Evolutionary conservation across 2,888 invertebrate species (phyloP), one percentile per base, ranked within the genome.

Genomic region (Nasonia oneida): DNA sequence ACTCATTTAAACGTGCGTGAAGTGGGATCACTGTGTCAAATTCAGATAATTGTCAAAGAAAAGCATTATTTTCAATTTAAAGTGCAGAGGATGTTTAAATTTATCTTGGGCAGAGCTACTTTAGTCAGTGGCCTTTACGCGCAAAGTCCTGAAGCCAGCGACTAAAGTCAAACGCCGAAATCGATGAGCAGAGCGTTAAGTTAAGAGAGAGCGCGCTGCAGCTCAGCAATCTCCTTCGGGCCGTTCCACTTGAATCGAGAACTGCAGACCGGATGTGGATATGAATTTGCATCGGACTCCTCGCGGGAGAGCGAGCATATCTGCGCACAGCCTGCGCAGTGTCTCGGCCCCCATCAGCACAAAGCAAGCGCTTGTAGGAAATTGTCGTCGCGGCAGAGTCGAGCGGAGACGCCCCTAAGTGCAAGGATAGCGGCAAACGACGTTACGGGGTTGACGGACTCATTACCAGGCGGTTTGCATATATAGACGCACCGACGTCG

Each of bases 391-490:
- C 57, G 80, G 18, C 50, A n/a, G 33, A 39, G 67, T 37, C 18
- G 6, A 70, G 39, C 64, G 23, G 33, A 18, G 77, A 12, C 64
- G 15, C 57, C 64, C 70, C 91, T 91, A 92, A 92, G 92, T 92
- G 91, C 92, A 91, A 92, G 92, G 92, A 92, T 91, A 91, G 90
- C 91, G 90, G 89, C 90, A 92, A 92, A 93, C 91, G 91, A 92
- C 91, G 91, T 93, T 92, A 92, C 90, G 89, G 91, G 92, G 92
- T 93, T 93, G 93, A 93, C 92, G 93, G 91, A 93, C 93, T 93
- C 93, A 92, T 93, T 93, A 93, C 91, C 89, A 90, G 15, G n/a
- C 67, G 91, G 92, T 93, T 93, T 93, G 92, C 92, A 92, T 92
- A 92, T 92, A 92, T 92, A 93, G 90, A 90, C 90, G 90, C 88